Percentiles rank a stretch among this genome's conserved stretches.
Conservation (phyloP, 2,113 vertebrate genomes). For the Steatornis caripensis region DNA sequence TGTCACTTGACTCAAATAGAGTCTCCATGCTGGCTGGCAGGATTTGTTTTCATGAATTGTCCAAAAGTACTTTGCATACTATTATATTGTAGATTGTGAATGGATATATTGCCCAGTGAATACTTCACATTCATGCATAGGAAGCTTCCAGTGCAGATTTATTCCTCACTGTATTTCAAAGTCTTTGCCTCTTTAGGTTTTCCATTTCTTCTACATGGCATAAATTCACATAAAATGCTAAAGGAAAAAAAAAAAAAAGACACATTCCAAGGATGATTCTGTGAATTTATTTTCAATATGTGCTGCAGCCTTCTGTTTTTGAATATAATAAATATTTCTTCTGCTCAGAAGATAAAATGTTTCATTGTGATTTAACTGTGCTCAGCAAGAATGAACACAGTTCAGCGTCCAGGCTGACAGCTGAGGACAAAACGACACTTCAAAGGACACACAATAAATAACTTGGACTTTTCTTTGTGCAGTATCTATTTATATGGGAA, state of each 20-base stretch:
- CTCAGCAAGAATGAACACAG: neutral
- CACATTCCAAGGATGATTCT: neutral
- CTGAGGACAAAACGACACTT: neutral
- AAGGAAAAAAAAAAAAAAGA: neutral
- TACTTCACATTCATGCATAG: neutral
- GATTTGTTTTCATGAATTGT: neutral
- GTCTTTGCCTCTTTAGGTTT: neutral
- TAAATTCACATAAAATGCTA: neutral
- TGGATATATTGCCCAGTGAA: neutral
- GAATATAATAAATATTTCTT: neutral
- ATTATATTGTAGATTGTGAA: neutral
- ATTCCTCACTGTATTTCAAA: neutral
- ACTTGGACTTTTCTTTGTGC: neutral
- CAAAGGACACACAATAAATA: neutral
- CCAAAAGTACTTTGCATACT: neutral
- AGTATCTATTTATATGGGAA: neutral
- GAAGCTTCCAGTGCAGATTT: neutral
- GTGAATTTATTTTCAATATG: neutral
- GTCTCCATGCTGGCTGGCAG: neutral
- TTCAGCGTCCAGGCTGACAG: no score
- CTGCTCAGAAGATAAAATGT: neutral
- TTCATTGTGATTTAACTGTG: neutral
- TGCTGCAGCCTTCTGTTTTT: neutral
- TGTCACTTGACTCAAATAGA: neutral
- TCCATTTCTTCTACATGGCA: neutral